Evolutionary conservation across 23 tunicate species (phyloP), one percentile per base, ranked within the genome.

Genomic region (Pegea sp.): DNA sequence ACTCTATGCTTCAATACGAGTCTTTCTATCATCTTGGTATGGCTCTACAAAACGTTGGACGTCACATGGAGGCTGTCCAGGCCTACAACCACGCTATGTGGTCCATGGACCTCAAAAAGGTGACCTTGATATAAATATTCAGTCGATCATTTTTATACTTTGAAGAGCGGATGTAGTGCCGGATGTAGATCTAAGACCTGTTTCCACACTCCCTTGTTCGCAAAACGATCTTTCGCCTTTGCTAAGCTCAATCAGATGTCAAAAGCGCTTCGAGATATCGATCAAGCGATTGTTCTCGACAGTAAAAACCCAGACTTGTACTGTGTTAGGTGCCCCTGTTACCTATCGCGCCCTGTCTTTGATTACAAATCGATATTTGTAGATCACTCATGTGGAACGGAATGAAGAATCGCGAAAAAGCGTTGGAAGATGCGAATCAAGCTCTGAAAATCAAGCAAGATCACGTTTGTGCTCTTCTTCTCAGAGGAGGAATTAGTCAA

Each of bases 181-280:
- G 95, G 95, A 18, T 84, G 95, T 64, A 68, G 68, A 33, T 67
- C 95, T 2, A 84, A 74, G 58, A 67, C 76, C 18, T 74, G 95
- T 28, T 74, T 84, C 42, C 95, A 84, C 52, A 84, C 95, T 29
- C 95, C 95, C 18, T 66, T 84, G 16, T 34, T 84, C 23, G 95
- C 95, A 2, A 84, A 59, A 53, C 69, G 95, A 26, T 65, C 86
- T 22, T 64, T 74, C 48, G 81, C 95, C 1, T 60, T 62, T 28
- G 84, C 95, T 3, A 62, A 68, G 54, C 28, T 64, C 1, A 84
- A 84, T 13, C 76, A 84, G 23, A 58, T 84, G 28, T 68, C 63
- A 63, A 84, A 42, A 42, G 95, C 95, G 2, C 74, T 84, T 57
- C 50, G 64, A 24, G 95, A 84, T 51, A 69, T 74, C n/a, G 95